A percentile compares a stretch with the other conserved stretches of the same genome.
Evolutionary conservation across 2,113 vertebrate species (phyloP).

Genomic region (Periophthalmodon schlosseri): DNA sequence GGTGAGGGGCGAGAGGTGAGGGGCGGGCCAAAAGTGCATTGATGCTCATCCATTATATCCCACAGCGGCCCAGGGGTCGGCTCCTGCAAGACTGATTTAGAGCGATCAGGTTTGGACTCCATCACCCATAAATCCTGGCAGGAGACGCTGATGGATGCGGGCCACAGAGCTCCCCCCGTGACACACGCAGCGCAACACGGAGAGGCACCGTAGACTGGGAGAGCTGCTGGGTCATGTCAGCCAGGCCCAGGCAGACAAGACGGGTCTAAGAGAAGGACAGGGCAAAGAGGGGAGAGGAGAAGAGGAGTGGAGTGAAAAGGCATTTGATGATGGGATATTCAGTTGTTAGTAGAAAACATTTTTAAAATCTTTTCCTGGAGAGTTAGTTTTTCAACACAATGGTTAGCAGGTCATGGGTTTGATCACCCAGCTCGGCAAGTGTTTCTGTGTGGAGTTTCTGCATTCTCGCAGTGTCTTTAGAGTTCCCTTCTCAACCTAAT

Average conservation of each 20-base stretch:
- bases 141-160: slow-evolving; percentile 73
- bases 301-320: slow-evolving; percentile 26
- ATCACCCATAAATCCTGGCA: slow-evolving; percentile 76
- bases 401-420: too few species aligned
- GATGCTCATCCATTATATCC: slow-evolving; percentile 67
- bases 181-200: slow-evolving; percentile 70
- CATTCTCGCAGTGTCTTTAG: too few species aligned
- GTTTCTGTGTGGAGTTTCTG: too few species aligned
- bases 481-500: too few species aligned
- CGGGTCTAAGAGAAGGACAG: slow-evolving; percentile 55
- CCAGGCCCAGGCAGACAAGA: slow-evolving; percentile 62
- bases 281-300: slow-evolving; percentile 39
- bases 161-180: slow-evolving; percentile 71
- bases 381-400: too few species aligned
- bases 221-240: slow-evolving; percentile 77
- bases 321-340: too few species aligned
- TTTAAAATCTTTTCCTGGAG: too few species aligned
- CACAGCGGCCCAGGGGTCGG: slow-evolving; percentile 65
- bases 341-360: too few species aligned
- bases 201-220: slow-evolving; percentile 68
- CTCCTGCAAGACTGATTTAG: slow-evolving; percentile 71
- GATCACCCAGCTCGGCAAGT: too few species aligned
- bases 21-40: slow-evolving; percentile 22
- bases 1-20: slow-evolving; percentile 24
- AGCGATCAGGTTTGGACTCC: slow-evolving; percentile 69